Evolutionary conservation across 2,888 invertebrate genomes (phyloP), one percentile per base, ranked within the genome.

Genomic region (Ernsta delagoae): DNA sequence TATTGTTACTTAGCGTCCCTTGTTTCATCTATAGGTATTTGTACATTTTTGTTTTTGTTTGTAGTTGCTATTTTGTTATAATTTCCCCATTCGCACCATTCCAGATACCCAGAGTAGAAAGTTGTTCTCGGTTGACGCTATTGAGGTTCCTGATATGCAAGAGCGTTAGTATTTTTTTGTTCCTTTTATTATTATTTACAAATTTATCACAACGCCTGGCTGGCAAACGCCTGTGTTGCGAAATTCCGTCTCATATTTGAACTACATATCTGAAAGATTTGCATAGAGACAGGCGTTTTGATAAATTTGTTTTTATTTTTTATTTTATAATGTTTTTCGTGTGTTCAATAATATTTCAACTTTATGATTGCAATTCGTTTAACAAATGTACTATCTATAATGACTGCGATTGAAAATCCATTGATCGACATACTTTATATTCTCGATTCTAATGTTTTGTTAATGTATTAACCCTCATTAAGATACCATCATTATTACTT

Each of bases 141-240:
- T 92, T 71, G 92, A 92, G 75, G 90, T 92, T 63, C 91, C 91
- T 57, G 90, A 92, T 78, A 87, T 93, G 87, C 92, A 92, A 78
- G 89, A 92, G 80, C 79, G 93, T 93, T 91, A 91, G 93, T 93
- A 92, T 83, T 78, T 75, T 75, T 75, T 76, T 74, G 76, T 72
- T 75, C 73, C 78, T 74, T 75, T 70, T 81, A 71, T 64, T 56
- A 4, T 7, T 12, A 48, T 6, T 31, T n/a, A 24, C 31, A 54
- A 16, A 39, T 59, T 61, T 61, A 36, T 62, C 57, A 24, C 48
- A 57, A 62, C 36, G n/a, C 24, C 16, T 16, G 16, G 16, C 16
- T 16, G 1, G 16, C 16, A 16, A 16, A 16, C 16, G 16, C 16
- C 16, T 9, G 43, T 43, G 7, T n/a, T 45, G 4, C n/a, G 7